Evolutionary conservation across 2,888 invertebrate genomes (phyloP).

Genomic region (Scelioninae gen. 2): DNA sequence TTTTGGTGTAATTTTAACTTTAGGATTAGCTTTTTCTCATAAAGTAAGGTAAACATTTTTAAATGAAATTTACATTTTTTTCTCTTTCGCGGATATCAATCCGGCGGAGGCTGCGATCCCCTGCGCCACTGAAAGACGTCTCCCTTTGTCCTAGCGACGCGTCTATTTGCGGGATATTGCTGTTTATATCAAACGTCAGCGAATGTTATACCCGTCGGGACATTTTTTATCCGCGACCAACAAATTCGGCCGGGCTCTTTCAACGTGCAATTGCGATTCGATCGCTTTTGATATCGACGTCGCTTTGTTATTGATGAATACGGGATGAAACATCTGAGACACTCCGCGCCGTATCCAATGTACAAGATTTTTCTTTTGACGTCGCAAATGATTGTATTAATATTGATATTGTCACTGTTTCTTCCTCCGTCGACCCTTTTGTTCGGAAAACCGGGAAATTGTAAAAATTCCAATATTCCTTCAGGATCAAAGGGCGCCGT

Average conservation of each 20-base stretch:
- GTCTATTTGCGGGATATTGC: constrained; percentile 52
- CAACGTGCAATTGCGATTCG: constrained; percentile 15
- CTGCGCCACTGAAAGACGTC: constrained; percentile 32
- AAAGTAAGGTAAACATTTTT: constrained; percentile 76
- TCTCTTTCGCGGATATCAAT: constrained; percentile 61
- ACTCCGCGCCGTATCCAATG: too few relatives aligned
- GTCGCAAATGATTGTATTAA: too few relatives aligned
- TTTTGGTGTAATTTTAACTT: constrained; percentile 80
- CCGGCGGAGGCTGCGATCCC: constrained; percentile 29
- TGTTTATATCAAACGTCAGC: constrained; percentile 54
- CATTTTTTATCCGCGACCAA: constrained; percentile 8
- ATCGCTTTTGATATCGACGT: constrained; percentile 11
- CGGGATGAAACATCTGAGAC: too few relatives aligned
- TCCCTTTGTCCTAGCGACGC: constrained; percentile 41
- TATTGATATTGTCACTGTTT: too few relatives aligned
- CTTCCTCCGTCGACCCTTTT: too few relatives aligned
- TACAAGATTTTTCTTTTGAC: too few relatives aligned
- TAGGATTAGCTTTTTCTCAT: constrained; percentile 82
- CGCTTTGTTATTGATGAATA: too few relatives aligned
- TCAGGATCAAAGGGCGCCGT: too few relatives aligned
- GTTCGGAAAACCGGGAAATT: too few relatives aligned
- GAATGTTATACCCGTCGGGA: constrained; percentile 15
- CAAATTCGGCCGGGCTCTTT: constrained; percentile 7
- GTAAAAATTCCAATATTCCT: too few relatives aligned
- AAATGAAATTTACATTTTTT: constrained; percentile 68